These are phyloP conservation scores for Phocoena phocoena DNA, from an alignment of 2,113 vertebrate genomes.

Conservation along the genomic window DNA sequence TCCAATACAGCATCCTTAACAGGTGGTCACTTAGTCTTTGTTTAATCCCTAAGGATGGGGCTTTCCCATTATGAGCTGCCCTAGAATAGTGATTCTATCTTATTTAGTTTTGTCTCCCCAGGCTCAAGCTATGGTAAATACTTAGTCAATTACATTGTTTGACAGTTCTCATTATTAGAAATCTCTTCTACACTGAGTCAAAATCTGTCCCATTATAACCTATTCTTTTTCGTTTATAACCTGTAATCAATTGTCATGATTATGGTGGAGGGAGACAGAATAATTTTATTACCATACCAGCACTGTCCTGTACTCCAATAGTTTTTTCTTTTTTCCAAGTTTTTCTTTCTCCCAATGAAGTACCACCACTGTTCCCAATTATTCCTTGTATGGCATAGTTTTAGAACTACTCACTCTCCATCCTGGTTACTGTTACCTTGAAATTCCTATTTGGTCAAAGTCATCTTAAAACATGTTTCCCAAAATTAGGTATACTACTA, in stretches of 20 bases:
- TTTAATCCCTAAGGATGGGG: neutral
- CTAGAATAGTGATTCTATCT: neutral
- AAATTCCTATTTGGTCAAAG: neutral
- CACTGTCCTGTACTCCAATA: neutral
- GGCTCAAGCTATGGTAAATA: neutral
- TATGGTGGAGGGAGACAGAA: neutral
- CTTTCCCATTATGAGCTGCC: neutral
- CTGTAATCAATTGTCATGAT: neutral
- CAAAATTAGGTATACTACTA: neutral
- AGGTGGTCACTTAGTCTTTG: neutral
- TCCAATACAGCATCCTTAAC: neutral
- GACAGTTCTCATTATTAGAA: neutral
- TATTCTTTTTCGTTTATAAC: neutral
- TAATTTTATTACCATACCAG: neutral
- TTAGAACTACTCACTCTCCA: neutral
- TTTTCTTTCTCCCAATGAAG: neutral
- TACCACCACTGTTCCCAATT: neutral
- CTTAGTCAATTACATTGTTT: neutral
- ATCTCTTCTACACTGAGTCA: neutral
- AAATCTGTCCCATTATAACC: neutral
- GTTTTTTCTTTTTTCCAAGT: neutral
- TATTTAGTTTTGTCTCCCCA: neutral
- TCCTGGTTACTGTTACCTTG: neutral
- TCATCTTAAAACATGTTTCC: neutral
- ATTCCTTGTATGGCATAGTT: neutral